Base-by-base conservation (phyloP, 2,113 vertebrate species). In the Euleptes europaea region DNA sequence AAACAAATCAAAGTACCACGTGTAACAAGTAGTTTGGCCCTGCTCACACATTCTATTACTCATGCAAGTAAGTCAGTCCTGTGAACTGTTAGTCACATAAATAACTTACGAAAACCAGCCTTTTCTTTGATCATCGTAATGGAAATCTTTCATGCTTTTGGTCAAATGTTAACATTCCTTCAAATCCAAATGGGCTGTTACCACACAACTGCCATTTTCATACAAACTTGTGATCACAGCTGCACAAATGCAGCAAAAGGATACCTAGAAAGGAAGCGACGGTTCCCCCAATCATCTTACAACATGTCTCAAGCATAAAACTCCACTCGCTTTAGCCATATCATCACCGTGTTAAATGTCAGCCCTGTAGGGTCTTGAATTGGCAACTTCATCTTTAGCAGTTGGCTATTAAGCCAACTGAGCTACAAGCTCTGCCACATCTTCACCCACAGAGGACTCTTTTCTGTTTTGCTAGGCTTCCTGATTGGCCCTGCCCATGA, bases 301-400 rank as follows among this genome's bases (percentile, higher is more conserved):
- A 92, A 89, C 90, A 86, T 80, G 75, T 75, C 76, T 90, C 89
- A 88, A 87, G 88, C 92, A 90, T 85, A n/a, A 83, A 88, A 92
- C 90, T 88, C 67, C 80, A 77, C 85, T 84, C 71, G 91, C 88
- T 93, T 44, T 1, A 88, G 70, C 90, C 89, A 86, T 88, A 91
- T 90, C 80, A 93, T 88, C 70, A 92, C 90, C 84, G 91, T 92
- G 76, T 4, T 77, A 77, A 77, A 57, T 77, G 49, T 57, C 17
- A 57, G 10, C 49, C 54, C 47, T 51, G 47, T 14, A 51, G 17
- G 67, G 69, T 19, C 23, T 60, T 70, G 7, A 70, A 70, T 54
- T 77, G 51, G 51, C 17, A 77, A 1, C 2, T 57, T 57, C 23
- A 57, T 57, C 51, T 57, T 19, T 35, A 57, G 51, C 19, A 57